Percentiles rank a stretch among this genome's conserved stretches.
phyloP scores from a whole-genome alignment of 2,797 vertebrate species.

The Mormyrops attenuatus region DNA sequence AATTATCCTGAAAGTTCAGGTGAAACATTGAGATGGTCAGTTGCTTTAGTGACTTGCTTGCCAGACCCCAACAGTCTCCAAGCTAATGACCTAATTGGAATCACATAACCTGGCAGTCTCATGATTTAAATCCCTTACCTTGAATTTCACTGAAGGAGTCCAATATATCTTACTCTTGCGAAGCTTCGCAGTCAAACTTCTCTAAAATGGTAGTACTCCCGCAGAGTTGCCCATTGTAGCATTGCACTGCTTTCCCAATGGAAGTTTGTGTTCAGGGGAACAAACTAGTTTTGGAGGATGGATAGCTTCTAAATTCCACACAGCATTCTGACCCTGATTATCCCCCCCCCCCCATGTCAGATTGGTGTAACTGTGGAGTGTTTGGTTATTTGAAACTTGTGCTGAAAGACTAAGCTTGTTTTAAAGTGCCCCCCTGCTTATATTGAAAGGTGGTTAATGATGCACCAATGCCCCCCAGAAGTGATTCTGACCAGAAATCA shows the following conservation, averaged over 20 bases:
- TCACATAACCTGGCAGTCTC: neutral
- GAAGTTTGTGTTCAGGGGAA: neutral
- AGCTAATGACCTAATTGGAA: neutral
- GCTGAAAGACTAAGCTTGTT: neutral
- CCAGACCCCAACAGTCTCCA: neutral
- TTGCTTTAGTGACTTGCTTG: neutral
- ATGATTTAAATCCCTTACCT: neutral
- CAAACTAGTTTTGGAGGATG: neutral
- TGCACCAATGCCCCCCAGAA: slow-evolving; percentile 66
- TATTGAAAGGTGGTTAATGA: slow-evolving; percentile 77
- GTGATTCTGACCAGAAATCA: slow-evolving; percentile 69
- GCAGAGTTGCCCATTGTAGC: neutral
- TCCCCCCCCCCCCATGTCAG: neutral
- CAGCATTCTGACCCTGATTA: slow-evolving; percentile 47
- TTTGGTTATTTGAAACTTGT: neutral
- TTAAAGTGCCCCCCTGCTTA: neutral
- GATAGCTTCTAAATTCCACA: neutral
- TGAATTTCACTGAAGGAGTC: neutral
- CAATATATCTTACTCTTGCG: neutral
- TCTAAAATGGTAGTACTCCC: neutral
- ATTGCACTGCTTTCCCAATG: neutral
- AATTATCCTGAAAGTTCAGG: neutral
- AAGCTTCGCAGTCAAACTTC: neutral
- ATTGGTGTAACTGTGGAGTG: neutral
- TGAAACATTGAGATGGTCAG: neutral